Evolutionary conservation across 2,888 invertebrate species (phyloP), one percentile per base, ranked within the genome.

Genomic region (Agriopis aurantiaria): DNA sequence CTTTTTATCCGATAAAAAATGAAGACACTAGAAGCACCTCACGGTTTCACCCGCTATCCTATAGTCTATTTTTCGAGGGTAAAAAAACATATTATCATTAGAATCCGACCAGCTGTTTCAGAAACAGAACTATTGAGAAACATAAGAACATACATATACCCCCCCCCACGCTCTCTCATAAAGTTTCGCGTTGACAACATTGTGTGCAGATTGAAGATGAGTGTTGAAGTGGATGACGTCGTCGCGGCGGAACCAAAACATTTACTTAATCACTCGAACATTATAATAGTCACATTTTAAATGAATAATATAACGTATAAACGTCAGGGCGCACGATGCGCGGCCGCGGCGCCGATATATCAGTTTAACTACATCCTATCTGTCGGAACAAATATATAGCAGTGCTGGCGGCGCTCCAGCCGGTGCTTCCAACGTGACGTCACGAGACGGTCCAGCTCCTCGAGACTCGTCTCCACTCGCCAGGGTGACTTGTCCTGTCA

Each of bases 301-400:
- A 57, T 57, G 10, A 57, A 43, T 43, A 43, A 17, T 3, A 57
- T 57, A 65, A 60, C 60, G 43, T 65, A 56, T 65, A 65, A 60
- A 64, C 60, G 64, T 69, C 69, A 33, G 10, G 33, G 14, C 56
- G 10, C 53, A 63, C 56, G 65, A 65, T 64, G 33, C 60, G 55
- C 3, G 55, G 45, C 56, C 60, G 55, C 3, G 49, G 45, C 56
- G 11, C 33, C 55, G 40, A 69, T 76, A 75, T 71, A 75, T 76
- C 76, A 76, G 46, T 73, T 75, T 76, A 76, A 76, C 75, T 70
- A 71, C 76, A 71, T 76, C 76, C 73, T 63, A 75, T 70, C 66
- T 71, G 75, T 72, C 72, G 11, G 65, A 73, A 75, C 74, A 73
- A 70, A 74, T 73, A 69, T 72, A 68, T 57, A 61, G 51, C 60